Conservation (phyloP, 1,140 invertebrate species). For the Drosophila pseudoobscura region DNA sequence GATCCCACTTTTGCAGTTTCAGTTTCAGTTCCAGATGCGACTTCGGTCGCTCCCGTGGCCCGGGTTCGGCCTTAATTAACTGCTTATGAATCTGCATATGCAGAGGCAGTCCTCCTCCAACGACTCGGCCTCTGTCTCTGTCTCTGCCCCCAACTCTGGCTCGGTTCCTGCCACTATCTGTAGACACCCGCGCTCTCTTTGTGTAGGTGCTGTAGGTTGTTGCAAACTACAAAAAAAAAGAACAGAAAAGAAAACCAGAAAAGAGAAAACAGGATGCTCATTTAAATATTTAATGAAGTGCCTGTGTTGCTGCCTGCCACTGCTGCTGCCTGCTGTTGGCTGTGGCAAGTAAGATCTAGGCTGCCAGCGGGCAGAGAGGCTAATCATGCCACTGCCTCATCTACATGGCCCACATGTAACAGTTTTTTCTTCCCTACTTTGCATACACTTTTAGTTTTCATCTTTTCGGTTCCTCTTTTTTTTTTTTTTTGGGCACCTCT, state of each 20-base stretch:
- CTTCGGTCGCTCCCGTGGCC: slow-evolving; percentile 24
- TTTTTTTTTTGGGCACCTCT: slow-evolving; percentile 41
- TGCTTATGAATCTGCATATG: slow-evolving; percentile 80
- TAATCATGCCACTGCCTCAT: slow-evolving; percentile 60
- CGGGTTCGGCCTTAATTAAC: slow-evolving; percentile 72
- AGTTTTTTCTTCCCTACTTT: slow-evolving; percentile 38
- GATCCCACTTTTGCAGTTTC: slow-evolving; percentile 13
- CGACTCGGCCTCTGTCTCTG: background rate
- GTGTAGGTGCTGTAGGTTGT: slow-evolving; percentile 62
- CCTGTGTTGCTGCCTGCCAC: slow-evolving; percentile 63
- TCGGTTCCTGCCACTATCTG: slow-evolving; percentile 1
- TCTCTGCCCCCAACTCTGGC: background rate
- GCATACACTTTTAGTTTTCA: slow-evolving; percentile 45
- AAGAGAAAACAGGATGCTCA: slow-evolving; percentile 76
- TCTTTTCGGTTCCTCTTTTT: slow-evolving; percentile 26
- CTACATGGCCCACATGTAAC: slow-evolving; percentile 61
- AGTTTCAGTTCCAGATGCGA: slow-evolving; percentile 43
- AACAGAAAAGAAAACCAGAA: slow-evolving; percentile 6
- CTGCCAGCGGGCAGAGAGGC: slow-evolving; percentile 29
- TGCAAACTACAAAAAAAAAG: slow-evolving; percentile 41
- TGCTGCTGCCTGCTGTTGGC: slow-evolving; percentile 27
- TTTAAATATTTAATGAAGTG: slow-evolving; percentile 82
- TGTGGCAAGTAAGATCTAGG: slow-evolving; percentile 38
- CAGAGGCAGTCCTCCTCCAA: slow-evolving; percentile 39
- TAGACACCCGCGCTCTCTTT: slow-evolving; percentile 22